phyloP scores from a whole-genome alignment of 2,888 invertebrate species.

The Cynaeus angustus region DNA sequence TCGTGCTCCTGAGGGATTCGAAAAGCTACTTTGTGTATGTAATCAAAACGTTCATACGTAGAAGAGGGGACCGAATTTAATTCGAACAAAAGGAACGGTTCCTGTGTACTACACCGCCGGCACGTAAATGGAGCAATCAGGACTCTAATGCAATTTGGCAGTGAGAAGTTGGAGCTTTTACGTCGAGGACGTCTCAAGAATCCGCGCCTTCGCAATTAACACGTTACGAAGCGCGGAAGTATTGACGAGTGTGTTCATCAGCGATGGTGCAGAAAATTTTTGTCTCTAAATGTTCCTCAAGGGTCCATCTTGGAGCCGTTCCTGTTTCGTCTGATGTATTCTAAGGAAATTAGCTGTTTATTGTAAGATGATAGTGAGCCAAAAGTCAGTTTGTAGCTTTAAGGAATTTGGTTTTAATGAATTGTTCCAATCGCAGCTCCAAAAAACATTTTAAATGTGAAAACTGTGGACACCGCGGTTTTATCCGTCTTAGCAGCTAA shows the following conservation, averaged over 20 bases:
- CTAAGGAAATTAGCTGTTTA: no score
- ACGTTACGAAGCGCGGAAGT: slow-evolving; percentile 23
- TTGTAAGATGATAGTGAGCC: no score
- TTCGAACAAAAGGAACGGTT: slow-evolving; percentile 36
- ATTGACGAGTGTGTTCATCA: slow-evolving; percentile 14
- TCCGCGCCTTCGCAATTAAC: slow-evolving; percentile 35
- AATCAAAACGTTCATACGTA: slow-evolving; percentile 37
- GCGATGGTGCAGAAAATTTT: no score
- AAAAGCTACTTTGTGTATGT: slow-evolving; percentile 35
- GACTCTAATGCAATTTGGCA: slow-evolving; percentile 46
- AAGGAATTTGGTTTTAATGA: no score
- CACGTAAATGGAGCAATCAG: slow-evolving; percentile 49
- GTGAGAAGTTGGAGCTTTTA: slow-evolving; percentile 49
- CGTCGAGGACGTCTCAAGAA: neutral
- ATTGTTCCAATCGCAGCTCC: no score
- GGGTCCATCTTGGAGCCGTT: no score
- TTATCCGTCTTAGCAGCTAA: no score
- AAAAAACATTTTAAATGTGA: no score
- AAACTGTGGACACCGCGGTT: no score
- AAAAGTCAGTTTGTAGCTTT: no score
- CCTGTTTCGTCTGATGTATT: no score
- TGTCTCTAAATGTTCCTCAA: no score
- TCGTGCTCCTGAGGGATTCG: slow-evolving; percentile 16
- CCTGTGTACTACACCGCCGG: slow-evolving; percentile 32
- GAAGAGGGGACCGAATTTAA: slow-evolving; percentile 37